phyloP scores from a whole-genome alignment of 1,140 invertebrate genomes.

The Uloborus diversus region DNA sequence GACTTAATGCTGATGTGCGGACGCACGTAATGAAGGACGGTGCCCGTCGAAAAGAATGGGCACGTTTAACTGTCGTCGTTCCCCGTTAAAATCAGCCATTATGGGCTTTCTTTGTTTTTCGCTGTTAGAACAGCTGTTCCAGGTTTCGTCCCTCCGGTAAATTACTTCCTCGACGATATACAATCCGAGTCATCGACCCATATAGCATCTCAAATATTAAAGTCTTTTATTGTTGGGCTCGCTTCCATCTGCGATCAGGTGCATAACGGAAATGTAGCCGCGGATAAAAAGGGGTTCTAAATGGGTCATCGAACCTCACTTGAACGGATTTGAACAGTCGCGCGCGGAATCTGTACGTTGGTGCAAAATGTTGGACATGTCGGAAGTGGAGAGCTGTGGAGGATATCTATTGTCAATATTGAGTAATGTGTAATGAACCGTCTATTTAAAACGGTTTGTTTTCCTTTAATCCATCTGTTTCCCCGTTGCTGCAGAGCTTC shows the following conservation, averaged over 20 bases:
- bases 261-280: no score
- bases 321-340: no score
- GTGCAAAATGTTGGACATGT: neutral
- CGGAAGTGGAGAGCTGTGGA: no score
- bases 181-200: slow-evolving; percentile 28
- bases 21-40: no score
- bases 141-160: neutral
- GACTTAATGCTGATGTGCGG: no score
- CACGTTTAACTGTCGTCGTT: slow-evolving; percentile 23
- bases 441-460: no score
- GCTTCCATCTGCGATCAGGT: neutral
- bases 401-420: no score
- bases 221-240: neutral
- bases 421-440: no score
- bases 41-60: no score
- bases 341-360: neutral
- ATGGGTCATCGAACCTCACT: slow-evolving; percentile 22
- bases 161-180: slow-evolving; percentile 31
- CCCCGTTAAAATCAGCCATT: slow-evolving; percentile 22
- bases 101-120: neutral
- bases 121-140: neutral
- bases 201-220: slow-evolving; percentile 39
- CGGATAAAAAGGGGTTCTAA: no score
- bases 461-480: no score
- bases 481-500: no score